Conservation (phyloP, 2,797 vertebrate species). For the Labeo calbasu region DNA sequence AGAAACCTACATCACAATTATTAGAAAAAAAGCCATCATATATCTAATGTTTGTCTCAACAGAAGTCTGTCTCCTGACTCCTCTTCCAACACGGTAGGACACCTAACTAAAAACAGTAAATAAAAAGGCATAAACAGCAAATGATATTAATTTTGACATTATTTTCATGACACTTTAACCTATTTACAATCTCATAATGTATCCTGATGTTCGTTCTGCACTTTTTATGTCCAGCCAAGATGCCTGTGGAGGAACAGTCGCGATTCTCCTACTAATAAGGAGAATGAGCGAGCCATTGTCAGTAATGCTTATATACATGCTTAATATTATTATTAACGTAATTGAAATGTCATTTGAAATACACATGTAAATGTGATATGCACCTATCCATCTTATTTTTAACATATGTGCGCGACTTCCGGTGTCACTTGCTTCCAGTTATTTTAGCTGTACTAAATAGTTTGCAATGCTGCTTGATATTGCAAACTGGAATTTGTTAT, state of each 20-base stretch:
- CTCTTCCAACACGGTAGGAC: slow-evolving; percentile 14
- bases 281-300: slow-evolving; percentile 12
- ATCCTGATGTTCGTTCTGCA: neutral
- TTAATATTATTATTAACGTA: neutral
- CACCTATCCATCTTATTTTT: neutral
- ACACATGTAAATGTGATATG: neutral
- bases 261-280: neutral
- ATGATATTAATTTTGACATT: neutral
- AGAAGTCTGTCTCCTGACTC: slow-evolving; percentile 39
- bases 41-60: neutral
- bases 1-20: neutral
- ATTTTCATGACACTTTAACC: neutral
- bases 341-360: neutral
- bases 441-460: too few species aligned
- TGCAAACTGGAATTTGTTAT: too few species aligned
- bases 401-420: too few species aligned
- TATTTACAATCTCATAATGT: neutral
- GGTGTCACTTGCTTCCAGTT: too few species aligned
- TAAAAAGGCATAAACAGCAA: neutral
- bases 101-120: neutral
- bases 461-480: too few species aligned
- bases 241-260: neutral
- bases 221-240: neutral
- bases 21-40: neutral
- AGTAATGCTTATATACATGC: neutral